Base-by-base conservation (phyloP, 2,113 vertebrate species). In the Himantopus leucocephalus region DNA sequence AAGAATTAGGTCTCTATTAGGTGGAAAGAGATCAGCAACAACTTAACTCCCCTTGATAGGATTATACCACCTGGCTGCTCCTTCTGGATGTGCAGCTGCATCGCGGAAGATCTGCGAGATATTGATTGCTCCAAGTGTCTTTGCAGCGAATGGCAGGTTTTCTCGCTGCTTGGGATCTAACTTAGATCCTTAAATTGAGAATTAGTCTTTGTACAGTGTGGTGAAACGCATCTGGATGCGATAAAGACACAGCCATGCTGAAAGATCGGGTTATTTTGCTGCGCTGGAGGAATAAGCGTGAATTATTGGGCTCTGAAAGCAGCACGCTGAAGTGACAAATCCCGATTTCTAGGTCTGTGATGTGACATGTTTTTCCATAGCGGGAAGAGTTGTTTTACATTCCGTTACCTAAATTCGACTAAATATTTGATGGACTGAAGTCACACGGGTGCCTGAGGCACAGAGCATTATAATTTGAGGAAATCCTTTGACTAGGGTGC, bases 1-100 rank as follows among this genome's bases (percentile, higher is more conserved):
- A 30, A 21, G 94, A 93, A 95, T 96, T 97, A 87, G 89, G 95
- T 73, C 93, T 90, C 12, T 30, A 75, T 93, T 92, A 91, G 85
- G 86, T 53, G 73, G 74, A 82, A 89, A n/a, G 43, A 89, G 96
- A 91, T 94, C 77, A 86, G 52, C 83, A 63, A n/a, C 77, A 62
- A 37, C 50, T 94, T 94, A 96, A 85, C 67, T 76, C 89, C 88
- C 37, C 32, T 43, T 91, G 66, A 97, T 82, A 56, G 80, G 96
- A 91, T 96, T 95, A 35, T 75, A 50, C 77, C 91, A 81, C 83
- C 85, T 82, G 84, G 30, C 81, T 41, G 58, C 74, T 53, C 0
- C 0, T 53, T 68, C 52, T 43, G 80, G 50, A 17, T 70, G 35
- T 73, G 64, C 15, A 68, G 60, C 50, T 41, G 7, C 20, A 15